Base-by-base conservation (phyloP, 2,797 vertebrate species). In the Leucoraja ocellata region DNA sequence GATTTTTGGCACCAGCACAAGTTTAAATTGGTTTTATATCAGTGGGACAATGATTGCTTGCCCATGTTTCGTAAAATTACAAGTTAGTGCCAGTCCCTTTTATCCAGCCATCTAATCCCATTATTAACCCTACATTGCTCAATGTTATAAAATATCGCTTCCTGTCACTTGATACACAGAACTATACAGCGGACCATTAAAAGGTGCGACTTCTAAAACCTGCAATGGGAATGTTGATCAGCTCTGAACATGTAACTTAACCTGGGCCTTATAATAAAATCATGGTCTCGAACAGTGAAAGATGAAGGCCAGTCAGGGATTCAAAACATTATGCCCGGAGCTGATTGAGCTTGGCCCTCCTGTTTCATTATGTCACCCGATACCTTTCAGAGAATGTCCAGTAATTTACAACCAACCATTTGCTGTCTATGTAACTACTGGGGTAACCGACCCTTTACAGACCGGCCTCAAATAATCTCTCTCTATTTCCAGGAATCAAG, bases 351-450 rank as follows among this genome's bases (percentile, higher is more conserved):
- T 58, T 76, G 90, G 65, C 71, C 73, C 39, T 92, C 90, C 68
- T 23, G 25, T 74, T 91, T 74, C 74, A 91, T 91, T 54, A 74
- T 73, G 90, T 54, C 73, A 92, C n/a, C 71, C 5, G 39, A 92
- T 74, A 11, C 65, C 90, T 18, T 11, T 5, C 10, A 91, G 68
- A 39, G 23, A 39, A 91, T 28, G 68, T 14, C 23, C 18, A 54
- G 71, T 54, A 76, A 46, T 13, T 74, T 25, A 5, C 36, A 74
- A 36, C 71, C 39, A 76, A 54, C 32, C 61, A 83, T 54, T 39
- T 54, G 54, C 25, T 83, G 46, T 84, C 54, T 21, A 10, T n/a
- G 46, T 28, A 73, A 46, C 68, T 25, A 16, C 88, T 91, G 88
- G 21, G 61, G 23, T 91, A 92, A 92, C 71, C n/a, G 71, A 58